Conservation (phyloP, 2,797 vertebrate genomes). For the Centroberyx gerrardi region DNA sequence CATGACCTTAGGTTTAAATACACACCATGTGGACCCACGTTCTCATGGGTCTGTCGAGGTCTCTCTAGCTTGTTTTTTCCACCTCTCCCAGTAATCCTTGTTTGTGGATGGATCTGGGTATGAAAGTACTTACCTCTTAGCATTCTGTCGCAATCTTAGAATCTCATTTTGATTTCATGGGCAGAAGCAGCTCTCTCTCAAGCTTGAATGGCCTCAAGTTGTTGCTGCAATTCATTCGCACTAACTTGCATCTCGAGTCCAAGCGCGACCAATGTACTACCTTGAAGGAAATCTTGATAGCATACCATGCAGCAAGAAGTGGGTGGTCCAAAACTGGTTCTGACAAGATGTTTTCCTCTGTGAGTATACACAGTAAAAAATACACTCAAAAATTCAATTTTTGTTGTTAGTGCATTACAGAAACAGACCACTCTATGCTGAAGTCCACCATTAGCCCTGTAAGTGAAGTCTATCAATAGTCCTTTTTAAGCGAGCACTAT, state of each 20-base stretch:
- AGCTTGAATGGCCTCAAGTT: neutral
- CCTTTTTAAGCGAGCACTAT: too few species aligned
- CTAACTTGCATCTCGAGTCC: too few species aligned
- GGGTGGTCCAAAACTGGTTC: too few species aligned
- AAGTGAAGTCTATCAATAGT: too few species aligned
- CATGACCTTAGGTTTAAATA: conserved; percentile 74
- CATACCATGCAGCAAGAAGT: too few species aligned
- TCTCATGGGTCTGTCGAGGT: conserved; percentile 38
- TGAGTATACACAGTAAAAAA: too few species aligned
- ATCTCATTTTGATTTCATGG: neutral
- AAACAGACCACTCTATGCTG: conserved; percentile 6
- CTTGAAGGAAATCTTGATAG: too few species aligned
- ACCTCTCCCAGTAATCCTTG: conserved; percentile 29
- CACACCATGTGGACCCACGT: conserved; percentile 53
- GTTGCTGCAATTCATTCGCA: too few species aligned
- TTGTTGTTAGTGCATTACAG: conserved; percentile 1
- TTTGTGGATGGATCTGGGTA: conserved; percentile 31
- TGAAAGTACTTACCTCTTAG: conserved; percentile 18
- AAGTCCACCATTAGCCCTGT: conserved; percentile 35
- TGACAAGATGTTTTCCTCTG: too few species aligned
- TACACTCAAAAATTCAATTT: too few species aligned
- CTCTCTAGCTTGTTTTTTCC: conserved; percentile 18
- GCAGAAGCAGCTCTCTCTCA: neutral
- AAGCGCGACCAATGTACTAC: too few species aligned
- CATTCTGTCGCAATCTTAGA: neutral